These are phyloP conservation scores for Dicyrtomina minuta DNA, from an alignment of 2,888 invertebrate genomes.

Conservation along the genomic window DNA sequence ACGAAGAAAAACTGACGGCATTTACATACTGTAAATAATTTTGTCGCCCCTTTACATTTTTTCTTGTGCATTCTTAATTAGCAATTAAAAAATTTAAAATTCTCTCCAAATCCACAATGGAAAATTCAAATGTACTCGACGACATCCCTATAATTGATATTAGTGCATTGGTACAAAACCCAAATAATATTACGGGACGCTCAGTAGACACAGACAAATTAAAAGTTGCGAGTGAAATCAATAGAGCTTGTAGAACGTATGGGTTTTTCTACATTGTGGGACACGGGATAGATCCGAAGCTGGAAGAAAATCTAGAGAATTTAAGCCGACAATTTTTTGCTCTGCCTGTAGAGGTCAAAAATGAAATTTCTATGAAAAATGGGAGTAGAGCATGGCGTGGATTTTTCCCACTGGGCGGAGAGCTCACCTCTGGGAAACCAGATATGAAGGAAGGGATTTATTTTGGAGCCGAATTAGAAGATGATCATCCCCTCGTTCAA, in stretches of 20 bases:
- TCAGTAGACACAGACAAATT: conserved; percentile 21
- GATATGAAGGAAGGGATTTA: conserved; percentile 44
- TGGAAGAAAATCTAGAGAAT: conserved; percentile 32
- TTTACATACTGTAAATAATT: no score
- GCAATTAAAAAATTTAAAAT: no score
- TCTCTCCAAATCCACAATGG: no score
- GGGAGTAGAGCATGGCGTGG: conserved; percentile 39
- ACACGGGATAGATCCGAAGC: conserved; percentile 34
- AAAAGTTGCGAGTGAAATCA: conserved; percentile 35
- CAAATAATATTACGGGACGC: no score
- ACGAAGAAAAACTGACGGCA: no score
- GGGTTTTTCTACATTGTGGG: conserved; percentile 49
- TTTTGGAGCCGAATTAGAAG: conserved; percentile 33
- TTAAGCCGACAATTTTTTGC: conserved; percentile 40
- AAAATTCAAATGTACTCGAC: no score
- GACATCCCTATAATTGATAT: conserved; percentile 45
- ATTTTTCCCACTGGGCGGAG: conserved; percentile 37
- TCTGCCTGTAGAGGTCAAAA: conserved; percentile 40
- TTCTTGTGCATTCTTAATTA: no score
- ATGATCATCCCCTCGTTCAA: conserved; percentile 28
- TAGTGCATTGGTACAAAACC: conserved; percentile 20
- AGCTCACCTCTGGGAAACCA: conserved; percentile 37
- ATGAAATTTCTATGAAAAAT: conserved; percentile 44
- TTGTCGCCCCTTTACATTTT: no score
- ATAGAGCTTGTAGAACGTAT: conserved; percentile 42